Conservation (phyloP, 2,113 vertebrate species). For the Notothenia coriiceps region DNA sequence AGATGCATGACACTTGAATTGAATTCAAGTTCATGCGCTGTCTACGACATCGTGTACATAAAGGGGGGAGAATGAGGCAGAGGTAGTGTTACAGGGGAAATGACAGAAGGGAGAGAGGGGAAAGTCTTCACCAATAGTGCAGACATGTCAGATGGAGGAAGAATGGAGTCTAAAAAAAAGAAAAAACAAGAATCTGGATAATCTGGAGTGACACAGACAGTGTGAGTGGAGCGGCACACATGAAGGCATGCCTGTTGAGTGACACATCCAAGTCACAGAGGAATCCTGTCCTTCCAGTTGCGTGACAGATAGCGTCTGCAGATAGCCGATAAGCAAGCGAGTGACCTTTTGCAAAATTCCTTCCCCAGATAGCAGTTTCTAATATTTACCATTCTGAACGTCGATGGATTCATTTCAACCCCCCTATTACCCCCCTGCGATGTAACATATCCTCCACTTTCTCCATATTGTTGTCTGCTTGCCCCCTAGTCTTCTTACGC, state of each 20-base stretch:
- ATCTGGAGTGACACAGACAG: slow-evolving; percentile 40
- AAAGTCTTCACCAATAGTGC: background rate
- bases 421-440: slow-evolving; percentile 54
- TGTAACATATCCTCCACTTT: slow-evolving; percentile 79
- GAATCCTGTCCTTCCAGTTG: slow-evolving; percentile 71
- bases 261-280: slow-evolving; percentile 76
- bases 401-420: slow-evolving; percentile 54
- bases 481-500: slow-evolving; percentile 56
- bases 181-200: background rate
- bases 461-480: slow-evolving; percentile 72
- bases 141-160: slow-evolving; percentile 4
- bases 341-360: slow-evolving; percentile 69
- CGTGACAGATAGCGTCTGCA: slow-evolving; percentile 72
- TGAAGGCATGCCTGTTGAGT: slow-evolving; percentile 73
- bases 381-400: slow-evolving; percentile 55
- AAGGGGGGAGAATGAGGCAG: slow-evolving; percentile 35
- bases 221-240: slow-evolving; percentile 35
- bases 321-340: slow-evolving; percentile 77
- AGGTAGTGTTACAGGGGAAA: slow-evolving; percentile 63
- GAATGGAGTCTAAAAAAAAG: background rate
- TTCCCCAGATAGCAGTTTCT: slow-evolving; percentile 41
- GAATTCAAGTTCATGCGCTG: slow-evolving; percentile 80
- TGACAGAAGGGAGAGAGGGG: slow-evolving; percentile 6
- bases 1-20: slow-evolving; percentile 79
- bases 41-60: slow-evolving; percentile 64